Evolutionary conservation across 2,888 invertebrate species (phyloP), one percentile per base, ranked within the genome.

Genomic region (Clanis bilineata): DNA sequence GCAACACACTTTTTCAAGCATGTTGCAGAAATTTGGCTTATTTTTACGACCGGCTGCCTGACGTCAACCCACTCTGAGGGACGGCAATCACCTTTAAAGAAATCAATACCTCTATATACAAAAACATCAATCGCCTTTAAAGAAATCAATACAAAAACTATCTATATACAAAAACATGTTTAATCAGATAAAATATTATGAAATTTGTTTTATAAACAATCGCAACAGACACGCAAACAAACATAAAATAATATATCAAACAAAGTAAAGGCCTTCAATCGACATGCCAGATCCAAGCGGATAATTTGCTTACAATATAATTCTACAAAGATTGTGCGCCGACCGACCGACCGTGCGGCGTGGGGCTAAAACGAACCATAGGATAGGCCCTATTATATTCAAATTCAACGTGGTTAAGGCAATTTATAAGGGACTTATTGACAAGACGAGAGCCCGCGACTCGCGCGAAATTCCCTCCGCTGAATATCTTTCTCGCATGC

Each of bases 241-340:
- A 77, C 67, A 69, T 77, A 80, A 78, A 74, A 79, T 78, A 77
- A 78, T 76, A 77, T 73, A 69, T 70, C 73, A 74, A 68, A 64
- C 61, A 64, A 68, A 66, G 64, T 59, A 58, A 64, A 72, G 72
- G 69, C 67, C 72, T 79, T 79, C 77, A 82, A 78, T 77, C 83
- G 79, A 71, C 76, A 80, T 79, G 83, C 86, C 85, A 90, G 90
- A 90, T 90, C 82, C 82, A 67, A 80, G 74, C 82, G 89, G 91
- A 92, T 90, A 92, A 92, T 91, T 92, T 92, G 91, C 91, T 92
- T 92, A 92, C 91, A 92, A 92, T 92, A 92, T 92, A 92, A 92
- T 92, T 90, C 86, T 79, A 87, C 88, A 85, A 82, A 80, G 87
- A 88, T 88, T 89, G 87, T 86, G 73, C 70, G 74, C 78, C 76